phyloP scores from a whole-genome alignment of 2,797 vertebrate species.

The Halcyon chelicuti region DNA sequence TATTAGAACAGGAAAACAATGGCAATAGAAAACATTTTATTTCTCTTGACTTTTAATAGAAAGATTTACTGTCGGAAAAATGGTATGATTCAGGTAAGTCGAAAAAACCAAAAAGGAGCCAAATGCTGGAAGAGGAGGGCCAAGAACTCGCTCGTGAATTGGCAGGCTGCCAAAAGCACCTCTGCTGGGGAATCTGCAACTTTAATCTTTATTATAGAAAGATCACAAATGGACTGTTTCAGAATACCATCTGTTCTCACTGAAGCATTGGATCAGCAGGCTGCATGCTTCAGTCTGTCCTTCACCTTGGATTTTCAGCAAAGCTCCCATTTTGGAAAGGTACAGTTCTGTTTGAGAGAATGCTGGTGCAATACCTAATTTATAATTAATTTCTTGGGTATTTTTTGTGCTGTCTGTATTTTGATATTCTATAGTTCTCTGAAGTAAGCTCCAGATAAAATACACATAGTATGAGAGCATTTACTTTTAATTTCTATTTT shows the following conservation, averaged over 20 bases:
- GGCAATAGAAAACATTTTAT: neutral
- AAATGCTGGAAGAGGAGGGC: slow-evolving; percentile 49
- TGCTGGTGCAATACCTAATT: neutral
- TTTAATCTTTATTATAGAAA: slow-evolving; percentile 80
- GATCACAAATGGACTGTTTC: slow-evolving; percentile 74
- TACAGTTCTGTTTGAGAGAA: neutral
- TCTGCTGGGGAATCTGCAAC: slow-evolving; percentile 69
- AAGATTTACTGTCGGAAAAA: slow-evolving; percentile 34
- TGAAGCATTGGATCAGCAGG: slow-evolving; percentile 70
- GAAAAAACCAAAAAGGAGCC: neutral
- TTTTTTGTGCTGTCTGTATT: too few species aligned
- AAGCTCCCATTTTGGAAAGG: slow-evolving; percentile 28
- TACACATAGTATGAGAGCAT: neutral
- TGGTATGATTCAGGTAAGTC: slow-evolving; percentile 27
- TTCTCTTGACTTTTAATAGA: slow-evolving; percentile 21
- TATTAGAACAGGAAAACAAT: slow-evolving; percentile 33
- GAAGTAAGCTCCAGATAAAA: neutral
- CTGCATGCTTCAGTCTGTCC: slow-evolving; percentile 54
- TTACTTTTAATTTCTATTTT: neutral
- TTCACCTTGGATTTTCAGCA: slow-evolving; percentile 70
- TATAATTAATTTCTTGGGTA: too few species aligned
- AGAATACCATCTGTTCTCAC: slow-evolving; percentile 80
- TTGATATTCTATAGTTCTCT: neutral
- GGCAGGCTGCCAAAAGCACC: slow-evolving; percentile 67
- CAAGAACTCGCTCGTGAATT: slow-evolving; percentile 57